Evolutionary conservation across 2,113 vertebrate genomes (phyloP), one percentile per base, ranked within the genome.

Genomic region (Sapajus apella): DNA sequence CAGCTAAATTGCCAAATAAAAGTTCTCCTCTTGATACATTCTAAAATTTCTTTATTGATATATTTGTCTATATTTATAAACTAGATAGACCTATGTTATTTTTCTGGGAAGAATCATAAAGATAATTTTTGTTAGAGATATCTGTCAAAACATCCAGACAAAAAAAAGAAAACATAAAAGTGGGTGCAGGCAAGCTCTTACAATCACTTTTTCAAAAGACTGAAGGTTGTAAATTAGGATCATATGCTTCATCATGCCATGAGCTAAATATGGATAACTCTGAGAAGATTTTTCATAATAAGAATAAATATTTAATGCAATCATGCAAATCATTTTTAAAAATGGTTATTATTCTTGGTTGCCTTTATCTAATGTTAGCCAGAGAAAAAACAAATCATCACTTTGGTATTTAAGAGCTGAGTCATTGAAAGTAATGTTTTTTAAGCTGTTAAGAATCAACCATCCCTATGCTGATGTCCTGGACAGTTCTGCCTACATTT

Each of bases 271-370:
- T 12, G 10, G 35, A 35, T 66, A 96, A 73, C 35, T 85, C 17
- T 89, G 70, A 92, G 27, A 76, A 82, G 10, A 50, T 55, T 91
- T 94, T 94, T 61, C 27, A 81, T 76, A 86, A 82, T 47, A 93
- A 86, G 40, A 95, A 92, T 87, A 96, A 93, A 95, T 95, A 97
- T 81, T 97, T 94, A 94, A 96, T 91, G 47, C 6, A 95, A 91
- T 96, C 86, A 97, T 87, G 56, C 23, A 93, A 94, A 93, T 95
- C 25, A 93, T 32, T 94, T 81, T 82, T 73, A 5, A 79, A 97
- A 95, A 84, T 68, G 3, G 43, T 50, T 92, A 32, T 79, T 18
- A 90, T 81, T 94, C 58, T 93, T 95, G 21, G 23, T 43, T 84
- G 21, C 20, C 11, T 94, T 94, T 50, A 68, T 87, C 16, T 94